Evolutionary conservation across 2,797 vertebrate genomes (phyloP).

Genomic region (Masticophis lateralis): DNA sequence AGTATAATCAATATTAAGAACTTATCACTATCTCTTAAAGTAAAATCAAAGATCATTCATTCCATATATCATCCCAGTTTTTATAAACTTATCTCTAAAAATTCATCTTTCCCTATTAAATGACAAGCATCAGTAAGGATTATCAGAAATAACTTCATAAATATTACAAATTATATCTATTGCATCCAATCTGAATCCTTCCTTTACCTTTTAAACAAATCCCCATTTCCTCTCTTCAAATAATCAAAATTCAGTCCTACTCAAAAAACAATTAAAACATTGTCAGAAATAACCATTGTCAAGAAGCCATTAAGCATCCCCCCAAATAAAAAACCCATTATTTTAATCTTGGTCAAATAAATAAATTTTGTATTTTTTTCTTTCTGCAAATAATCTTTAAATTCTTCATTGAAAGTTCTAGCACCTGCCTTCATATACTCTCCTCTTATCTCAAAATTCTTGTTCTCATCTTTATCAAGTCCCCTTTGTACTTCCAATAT

Average conservation of each 20-base stretch:
- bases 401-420: not conserved
- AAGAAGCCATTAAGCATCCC: not conserved
- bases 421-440: not conserved
- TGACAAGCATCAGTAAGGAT: not conserved
- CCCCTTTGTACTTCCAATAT: not conserved
- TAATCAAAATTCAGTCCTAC: not conserved
- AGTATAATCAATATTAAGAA: not conserved
- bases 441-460: not conserved
- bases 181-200: not conserved
- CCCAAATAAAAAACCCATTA: not conserved
- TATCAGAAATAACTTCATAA: not conserved
- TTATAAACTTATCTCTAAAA: not conserved
- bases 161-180: not conserved
- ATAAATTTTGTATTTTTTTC: not conserved
- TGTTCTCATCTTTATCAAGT: not conserved
- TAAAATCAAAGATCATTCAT: not conserved
- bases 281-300: not conserved
- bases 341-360: not conserved
- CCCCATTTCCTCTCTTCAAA: not conserved
- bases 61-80: not conserved
- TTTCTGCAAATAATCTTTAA: not conserved
- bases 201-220: not conserved
- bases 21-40: not conserved
- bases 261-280: not conserved
- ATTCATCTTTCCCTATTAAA: not conserved